These are phyloP conservation scores for Oenanthe melanoleuca DNA, from an alignment of 2,113 vertebrate genomes.

Conservation along the genomic window DNA sequence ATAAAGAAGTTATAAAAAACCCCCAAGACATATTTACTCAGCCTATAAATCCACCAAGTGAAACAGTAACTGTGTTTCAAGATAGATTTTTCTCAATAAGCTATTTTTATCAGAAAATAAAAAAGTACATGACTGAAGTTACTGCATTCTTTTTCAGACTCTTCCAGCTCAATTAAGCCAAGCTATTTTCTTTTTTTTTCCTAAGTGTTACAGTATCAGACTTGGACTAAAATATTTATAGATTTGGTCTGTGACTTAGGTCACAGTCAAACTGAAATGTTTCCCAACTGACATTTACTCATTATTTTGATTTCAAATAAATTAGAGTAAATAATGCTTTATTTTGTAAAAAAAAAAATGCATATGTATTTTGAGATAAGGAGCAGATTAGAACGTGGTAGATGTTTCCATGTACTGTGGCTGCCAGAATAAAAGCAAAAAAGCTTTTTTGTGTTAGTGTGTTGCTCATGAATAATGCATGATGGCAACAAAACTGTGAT, in stretches of 20 bases:
- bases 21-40: not conserved
- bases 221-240: not conserved
- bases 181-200: not conserved
- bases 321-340: not conserved
- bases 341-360: not conserved
- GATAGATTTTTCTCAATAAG: not conserved
- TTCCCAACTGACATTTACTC: not conserved
- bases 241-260: not conserved
- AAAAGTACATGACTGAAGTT: not conserved
- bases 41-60: not conserved
- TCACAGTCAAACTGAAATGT: not conserved
- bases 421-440: not conserved
- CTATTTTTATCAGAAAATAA: not conserved
- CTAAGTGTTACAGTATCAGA: not conserved
- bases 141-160: not conserved
- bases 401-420: not conserved
- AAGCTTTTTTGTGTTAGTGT: rapidly evolving
- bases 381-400: rapidly evolving
- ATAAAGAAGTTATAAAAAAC: not conserved
- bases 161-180: not conserved
- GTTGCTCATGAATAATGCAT: not conserved
- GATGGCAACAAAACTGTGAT: not conserved
- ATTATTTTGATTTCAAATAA: not conserved
- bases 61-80: not conserved
- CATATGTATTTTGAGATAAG: not conserved